Percentiles rank a stretch among this genome's conserved stretches.
Evolutionary conservation across 2,797 vertebrate species (phyloP).

Genomic region (Lophotriccus pileatus): DNA sequence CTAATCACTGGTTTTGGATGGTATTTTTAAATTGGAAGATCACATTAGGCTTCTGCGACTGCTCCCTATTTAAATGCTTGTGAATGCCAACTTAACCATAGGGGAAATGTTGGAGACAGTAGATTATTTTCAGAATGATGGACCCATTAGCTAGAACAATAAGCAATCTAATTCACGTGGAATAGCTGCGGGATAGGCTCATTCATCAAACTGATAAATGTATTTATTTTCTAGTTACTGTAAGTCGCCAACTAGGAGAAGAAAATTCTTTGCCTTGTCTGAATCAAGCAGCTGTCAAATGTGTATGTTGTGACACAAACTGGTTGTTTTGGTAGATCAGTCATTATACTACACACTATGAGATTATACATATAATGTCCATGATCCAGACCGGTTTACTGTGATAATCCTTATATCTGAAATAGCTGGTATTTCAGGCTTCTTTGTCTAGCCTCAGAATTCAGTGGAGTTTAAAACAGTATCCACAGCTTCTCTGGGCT

Average conservation of each 20-base stretch:
- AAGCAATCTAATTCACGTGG: conserved; percentile 10
- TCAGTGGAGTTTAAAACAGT: neutral
- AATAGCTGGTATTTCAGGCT: neutral
- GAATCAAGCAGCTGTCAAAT: neutral
- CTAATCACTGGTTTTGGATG: conserved; percentile 22
- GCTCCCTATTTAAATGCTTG: neutral
- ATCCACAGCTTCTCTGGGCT: neutral
- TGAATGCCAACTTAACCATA: conserved; percentile 9
- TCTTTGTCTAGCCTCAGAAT: neutral
- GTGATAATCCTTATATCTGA: neutral
- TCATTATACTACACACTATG: neutral
- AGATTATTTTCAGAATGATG: conserved; percentile 48
- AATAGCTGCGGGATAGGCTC: conserved; percentile 15
- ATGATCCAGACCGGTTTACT: neutral
- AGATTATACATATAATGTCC: neutral
- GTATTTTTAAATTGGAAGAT: conserved; percentile 38
- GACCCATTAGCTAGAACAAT: conserved; percentile 48
- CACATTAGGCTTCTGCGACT: neutral
- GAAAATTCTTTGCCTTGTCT: neutral
- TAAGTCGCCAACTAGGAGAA: neutral
- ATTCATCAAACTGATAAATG: conserved; percentile 46
- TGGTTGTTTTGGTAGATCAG: neutral
- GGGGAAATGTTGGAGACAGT: neutral
- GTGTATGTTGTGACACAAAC: neutral
- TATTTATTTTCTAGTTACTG: conserved; percentile 43